Evolutionary conservation across 1,140 invertebrate species (phyloP).

Genomic region (Ridgeia piscesae): DNA sequence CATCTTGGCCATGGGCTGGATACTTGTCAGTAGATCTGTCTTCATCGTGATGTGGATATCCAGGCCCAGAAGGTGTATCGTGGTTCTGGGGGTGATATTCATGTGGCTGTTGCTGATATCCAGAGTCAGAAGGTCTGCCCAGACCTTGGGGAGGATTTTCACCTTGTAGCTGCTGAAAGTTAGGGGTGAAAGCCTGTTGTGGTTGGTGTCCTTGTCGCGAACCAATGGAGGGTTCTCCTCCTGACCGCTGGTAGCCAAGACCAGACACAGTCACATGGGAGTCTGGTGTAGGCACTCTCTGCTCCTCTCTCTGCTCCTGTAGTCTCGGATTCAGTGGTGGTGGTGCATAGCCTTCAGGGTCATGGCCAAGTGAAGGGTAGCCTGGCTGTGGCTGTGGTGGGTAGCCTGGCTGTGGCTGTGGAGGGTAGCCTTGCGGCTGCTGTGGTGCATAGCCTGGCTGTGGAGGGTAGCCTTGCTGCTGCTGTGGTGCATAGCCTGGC

Average conservation of each 20-base stretch:
- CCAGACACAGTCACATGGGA: neutral
- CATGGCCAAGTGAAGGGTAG: neutral
- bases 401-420: neutral
- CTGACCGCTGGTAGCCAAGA: neutral
- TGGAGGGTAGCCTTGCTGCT: too few species aligned
- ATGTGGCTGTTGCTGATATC: neutral
- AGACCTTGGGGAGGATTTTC: neutral
- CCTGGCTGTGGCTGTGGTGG: neutral
- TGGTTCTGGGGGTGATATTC: neutral
- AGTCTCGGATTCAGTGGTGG: neutral
- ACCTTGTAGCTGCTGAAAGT: neutral
- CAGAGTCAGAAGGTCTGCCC: neutral
- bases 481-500: too few species aligned
- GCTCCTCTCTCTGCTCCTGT: neutral
- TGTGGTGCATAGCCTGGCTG: too few species aligned
- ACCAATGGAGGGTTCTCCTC: neutral
- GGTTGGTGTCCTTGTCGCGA: neutral
- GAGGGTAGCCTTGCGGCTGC: neutral
- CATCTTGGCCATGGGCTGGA: neutral
- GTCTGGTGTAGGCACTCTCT: neutral
- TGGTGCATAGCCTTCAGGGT: neutral
- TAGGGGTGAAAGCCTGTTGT: neutral
- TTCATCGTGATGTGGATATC: neutral
- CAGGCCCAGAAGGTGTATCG: neutral
- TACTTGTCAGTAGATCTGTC: neutral